Conservation (phyloP, 2,888 invertebrate genomes). For the Drosophila putrida region DNA sequence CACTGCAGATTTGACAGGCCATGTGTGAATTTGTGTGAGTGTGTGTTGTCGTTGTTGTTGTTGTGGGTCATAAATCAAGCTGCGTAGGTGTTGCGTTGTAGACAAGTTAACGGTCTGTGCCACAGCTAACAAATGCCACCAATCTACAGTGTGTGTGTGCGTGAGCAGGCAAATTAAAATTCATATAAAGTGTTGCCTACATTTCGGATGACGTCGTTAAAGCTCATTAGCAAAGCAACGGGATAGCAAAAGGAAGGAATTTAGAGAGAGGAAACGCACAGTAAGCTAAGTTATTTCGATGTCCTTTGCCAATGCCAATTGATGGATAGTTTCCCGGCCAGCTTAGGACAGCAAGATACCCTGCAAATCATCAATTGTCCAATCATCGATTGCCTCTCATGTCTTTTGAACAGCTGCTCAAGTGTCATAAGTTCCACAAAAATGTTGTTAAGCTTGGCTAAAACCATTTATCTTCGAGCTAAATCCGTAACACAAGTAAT, state of each 20-base stretch:
- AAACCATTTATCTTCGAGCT: slow-evolving; percentile 57
- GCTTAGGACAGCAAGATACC: slow-evolving; percentile 15
- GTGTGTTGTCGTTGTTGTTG: slow-evolving; percentile 24
- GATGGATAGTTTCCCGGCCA: slow-evolving; percentile 34
- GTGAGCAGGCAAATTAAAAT: slow-evolving; percentile 67
- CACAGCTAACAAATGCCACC: slow-evolving; percentile 19
- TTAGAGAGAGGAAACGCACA: not conserved
- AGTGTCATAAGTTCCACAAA: slow-evolving; percentile 1
- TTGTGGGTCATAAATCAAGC: slow-evolving; percentile 67
- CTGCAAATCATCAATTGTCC: slow-evolving; percentile 4
- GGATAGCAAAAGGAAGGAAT: not conserved
- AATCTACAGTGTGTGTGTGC: slow-evolving; percentile 30
- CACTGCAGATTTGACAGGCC: slow-evolving; percentile 61
- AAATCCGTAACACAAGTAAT: slow-evolving; percentile 53
- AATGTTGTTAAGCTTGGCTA: not conserved
- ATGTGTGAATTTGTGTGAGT: slow-evolving; percentile 20
- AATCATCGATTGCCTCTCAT: not conserved
- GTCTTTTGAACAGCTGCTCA: not conserved
- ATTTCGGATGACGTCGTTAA: slow-evolving; percentile 60
- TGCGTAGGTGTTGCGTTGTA: slow-evolving; percentile 66
- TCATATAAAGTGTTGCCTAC: slow-evolving; percentile 70
- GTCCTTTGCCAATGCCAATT: slow-evolving; percentile 39
- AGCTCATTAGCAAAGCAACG: slow-evolving; percentile 59
- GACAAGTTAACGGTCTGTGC: slow-evolving; percentile 65
- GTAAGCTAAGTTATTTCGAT: not conserved